Conservation (phyloP, 23 tunicate genomes). For the Trididemnum clinides region DNA sequence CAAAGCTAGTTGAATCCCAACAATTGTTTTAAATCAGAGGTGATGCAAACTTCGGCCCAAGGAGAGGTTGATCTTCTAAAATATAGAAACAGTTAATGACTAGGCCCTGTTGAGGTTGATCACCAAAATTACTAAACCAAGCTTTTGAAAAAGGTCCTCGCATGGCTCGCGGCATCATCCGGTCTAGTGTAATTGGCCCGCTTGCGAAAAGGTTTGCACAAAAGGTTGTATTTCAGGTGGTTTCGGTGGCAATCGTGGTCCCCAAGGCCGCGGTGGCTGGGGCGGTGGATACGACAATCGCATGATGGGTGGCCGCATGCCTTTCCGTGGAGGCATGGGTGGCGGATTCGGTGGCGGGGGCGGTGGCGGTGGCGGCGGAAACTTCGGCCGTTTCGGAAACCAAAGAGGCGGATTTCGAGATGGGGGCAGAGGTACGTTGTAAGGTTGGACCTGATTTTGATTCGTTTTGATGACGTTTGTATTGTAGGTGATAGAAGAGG, state of each 20-base stretch:
- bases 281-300: constrained; percentile 7
- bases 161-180: no score
- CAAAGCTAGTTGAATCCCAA: no score
- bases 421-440: constrained; percentile 14
- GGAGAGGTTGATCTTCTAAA: no score
- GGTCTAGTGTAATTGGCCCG: background rate
- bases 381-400: background rate
- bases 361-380: constrained; percentile 1
- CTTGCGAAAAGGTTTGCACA: background rate
- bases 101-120: no score
- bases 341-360: constrained; percentile 38
- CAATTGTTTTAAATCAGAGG: no score
- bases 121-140: no score
- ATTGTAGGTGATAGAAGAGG: constrained; percentile 40
- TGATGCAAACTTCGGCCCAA: no score
- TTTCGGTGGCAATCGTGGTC: constrained; percentile 2
- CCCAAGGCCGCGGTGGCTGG: constrained; percentile 27
- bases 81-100: no score
- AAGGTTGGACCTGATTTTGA: background rate
- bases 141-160: no score
- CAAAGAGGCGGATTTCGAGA: constrained; percentile 15
- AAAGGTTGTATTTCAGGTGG: constrained; percentile 1
- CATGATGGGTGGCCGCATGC: constrained; percentile 22
- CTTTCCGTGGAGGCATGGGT: constrained; percentile 8
- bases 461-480: no score